Evolutionary conservation across 2,113 vertebrate genomes (phyloP).

Genomic region (Gnathonemus longibarbis): DNA sequence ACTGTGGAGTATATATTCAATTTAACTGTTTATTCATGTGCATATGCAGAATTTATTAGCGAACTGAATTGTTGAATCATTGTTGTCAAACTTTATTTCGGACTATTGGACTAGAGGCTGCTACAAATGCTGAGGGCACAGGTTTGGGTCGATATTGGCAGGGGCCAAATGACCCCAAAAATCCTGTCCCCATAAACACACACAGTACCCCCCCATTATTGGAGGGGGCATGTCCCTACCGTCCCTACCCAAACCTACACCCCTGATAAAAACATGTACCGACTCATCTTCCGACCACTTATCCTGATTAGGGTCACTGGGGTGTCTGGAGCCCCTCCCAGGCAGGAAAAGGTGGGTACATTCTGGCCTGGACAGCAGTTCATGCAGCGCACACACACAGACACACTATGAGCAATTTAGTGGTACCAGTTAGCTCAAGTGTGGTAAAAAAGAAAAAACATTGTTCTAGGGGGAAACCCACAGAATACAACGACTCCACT

Average conservation of each 20-base stretch:
- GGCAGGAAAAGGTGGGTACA: neutral
- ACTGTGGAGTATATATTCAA: neutral
- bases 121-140: neutral
- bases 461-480: neutral
- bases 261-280: neutral
- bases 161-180: no score
- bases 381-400: neutral
- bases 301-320: neutral
- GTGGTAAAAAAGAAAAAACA: neutral
- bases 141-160: no score
- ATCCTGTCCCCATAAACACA: neutral
- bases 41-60: neutral
- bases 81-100: neutral
- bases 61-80: neutral
- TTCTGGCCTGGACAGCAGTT: neutral
- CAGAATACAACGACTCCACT: neutral
- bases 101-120: neutral
- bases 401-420: neutral
- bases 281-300: neutral
- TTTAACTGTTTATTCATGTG: neutral
- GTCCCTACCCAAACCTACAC: neutral
- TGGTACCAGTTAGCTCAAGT: neutral
- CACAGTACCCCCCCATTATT: neutral
- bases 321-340: neutral
- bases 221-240: neutral